Percentiles rank a stretch among this genome's conserved stretches.
Evolutionary conservation across 2,113 vertebrate genomes (phyloP).

Genomic region (Grammomys surdaster): DNA sequence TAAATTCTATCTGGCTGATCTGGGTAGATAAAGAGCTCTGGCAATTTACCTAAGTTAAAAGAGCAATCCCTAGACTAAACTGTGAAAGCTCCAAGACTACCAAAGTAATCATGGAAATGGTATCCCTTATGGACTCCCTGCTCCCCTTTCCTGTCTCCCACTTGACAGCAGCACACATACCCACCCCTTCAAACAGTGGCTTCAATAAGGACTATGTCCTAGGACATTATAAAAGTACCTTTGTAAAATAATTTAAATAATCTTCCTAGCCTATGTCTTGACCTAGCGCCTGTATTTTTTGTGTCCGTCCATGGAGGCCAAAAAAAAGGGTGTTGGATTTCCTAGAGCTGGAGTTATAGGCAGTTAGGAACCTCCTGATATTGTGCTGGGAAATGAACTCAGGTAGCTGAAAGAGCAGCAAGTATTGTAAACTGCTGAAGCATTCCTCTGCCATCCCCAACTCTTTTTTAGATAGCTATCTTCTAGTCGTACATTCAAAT

Average conservation of each 20-base stretch:
- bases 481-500: background rate
- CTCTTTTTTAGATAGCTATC: background rate
- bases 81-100: background rate
- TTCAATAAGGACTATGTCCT: background rate
- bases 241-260: slow-evolving; percentile 12
- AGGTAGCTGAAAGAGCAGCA: background rate
- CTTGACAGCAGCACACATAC: background rate
- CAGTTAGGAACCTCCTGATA: background rate
- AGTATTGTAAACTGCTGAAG: background rate
- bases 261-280: background rate
- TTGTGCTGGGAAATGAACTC: background rate
- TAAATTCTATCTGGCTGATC: background rate
- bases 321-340: background rate
- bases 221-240: slow-evolving; percentile 14
- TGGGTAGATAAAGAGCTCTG: background rate
- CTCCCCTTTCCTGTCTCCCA: background rate
- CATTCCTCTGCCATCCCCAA: no score
- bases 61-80: slow-evolving; percentile 35
- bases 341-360: background rate
- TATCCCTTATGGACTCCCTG: background rate
- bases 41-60: slow-evolving; percentile 48
- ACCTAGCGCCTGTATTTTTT: background rate
- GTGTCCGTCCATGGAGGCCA: background rate
- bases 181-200: background rate
- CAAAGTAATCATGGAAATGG: slow-evolving; percentile 12